Evolutionary conservation across 2,888 invertebrate species (phyloP).

Genomic region (Folsomia candida): DNA sequence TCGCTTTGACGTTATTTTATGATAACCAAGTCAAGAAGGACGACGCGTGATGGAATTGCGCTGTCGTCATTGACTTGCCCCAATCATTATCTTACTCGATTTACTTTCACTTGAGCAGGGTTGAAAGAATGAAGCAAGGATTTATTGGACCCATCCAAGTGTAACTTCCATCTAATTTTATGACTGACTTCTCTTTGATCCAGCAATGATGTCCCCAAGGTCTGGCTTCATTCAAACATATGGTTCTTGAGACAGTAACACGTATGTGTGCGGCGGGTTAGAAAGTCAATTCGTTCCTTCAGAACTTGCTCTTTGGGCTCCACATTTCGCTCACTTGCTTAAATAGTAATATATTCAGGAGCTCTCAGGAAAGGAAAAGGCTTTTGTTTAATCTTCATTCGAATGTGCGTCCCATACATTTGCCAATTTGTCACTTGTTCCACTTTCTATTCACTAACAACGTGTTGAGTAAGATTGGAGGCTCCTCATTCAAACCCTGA

Average conservation of each 20-base stretch:
- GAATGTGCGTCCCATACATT: neutral
- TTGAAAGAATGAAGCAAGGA: neutral
- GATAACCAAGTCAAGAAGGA: too few relatives aligned
- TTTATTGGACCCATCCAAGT: neutral
- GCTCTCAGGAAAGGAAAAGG: neutral
- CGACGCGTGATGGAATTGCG: neutral
- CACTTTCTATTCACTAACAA: neutral
- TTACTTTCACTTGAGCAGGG: neutral
- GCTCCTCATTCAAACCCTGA: neutral
- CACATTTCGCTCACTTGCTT: neutral
- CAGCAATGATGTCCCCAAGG: neutral
- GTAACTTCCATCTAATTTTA: neutral
- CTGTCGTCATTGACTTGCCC: neutral
- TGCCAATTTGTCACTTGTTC: neutral
- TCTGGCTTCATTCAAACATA: too few relatives aligned
- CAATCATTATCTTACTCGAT: neutral
- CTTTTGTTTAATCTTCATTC: neutral
- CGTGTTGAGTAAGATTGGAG: neutral
- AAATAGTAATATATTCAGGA: neutral
- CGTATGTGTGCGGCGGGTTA: neutral
- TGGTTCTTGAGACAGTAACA: too few relatives aligned
- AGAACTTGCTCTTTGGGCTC: neutral
- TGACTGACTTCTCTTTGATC: conserved; percentile 5
- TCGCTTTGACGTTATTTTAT: too few relatives aligned
- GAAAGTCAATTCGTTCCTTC: neutral